Evolutionary conservation across 53 echinoderm and acorn worm genomes (phyloP), one percentile per base, ranked within the genome.

Genomic region (Temnopleurus reevesii): DNA sequence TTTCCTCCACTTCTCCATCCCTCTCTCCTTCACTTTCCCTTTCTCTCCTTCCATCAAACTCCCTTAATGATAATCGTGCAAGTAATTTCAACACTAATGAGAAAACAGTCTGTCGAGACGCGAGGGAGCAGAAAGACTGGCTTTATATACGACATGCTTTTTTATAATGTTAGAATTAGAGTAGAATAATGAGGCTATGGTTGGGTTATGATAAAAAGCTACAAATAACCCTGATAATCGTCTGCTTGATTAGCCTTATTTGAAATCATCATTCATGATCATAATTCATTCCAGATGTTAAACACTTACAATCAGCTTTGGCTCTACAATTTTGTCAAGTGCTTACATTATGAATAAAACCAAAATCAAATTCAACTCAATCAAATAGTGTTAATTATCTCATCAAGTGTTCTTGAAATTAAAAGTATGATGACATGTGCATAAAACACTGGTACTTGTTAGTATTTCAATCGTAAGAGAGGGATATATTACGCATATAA

Each of bases 101-200:
- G 88, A 71, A 87, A 87, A 65, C 88, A 87, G 88, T 87, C 88
- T 87, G 88, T 79, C 46, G 51, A 79, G 71, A 71, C 23, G 10
- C 33, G 18, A 34, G 33, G 71, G 23, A 2, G 71, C 12, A 30
- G 71, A 71, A 41, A 71, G 71, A 41, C 23, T 7, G 36, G 19
- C n/a, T 66, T 21, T 41, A 71, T 71, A n/a, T n/a, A 23, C 21
- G 9, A 21, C 9, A 23, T 63, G 63, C 17, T 63, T 63, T 30
- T 46, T 80, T 5, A 26, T 28, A 15, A 46, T 27, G 31, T 15
- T 28, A 28, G 15, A 53, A 80, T 77, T 33, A 29, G 63, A n/a
- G n/a, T n/a, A n/a, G 53, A 53, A 53, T 17, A 53, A 80, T 51
- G 80, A 80, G 47, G 49, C 49, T 56, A 5, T 56, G 83, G 53